Evolutionary conservation across 2,888 invertebrate genomes (phyloP).

Genomic region (Ennomos fuscantarius): DNA sequence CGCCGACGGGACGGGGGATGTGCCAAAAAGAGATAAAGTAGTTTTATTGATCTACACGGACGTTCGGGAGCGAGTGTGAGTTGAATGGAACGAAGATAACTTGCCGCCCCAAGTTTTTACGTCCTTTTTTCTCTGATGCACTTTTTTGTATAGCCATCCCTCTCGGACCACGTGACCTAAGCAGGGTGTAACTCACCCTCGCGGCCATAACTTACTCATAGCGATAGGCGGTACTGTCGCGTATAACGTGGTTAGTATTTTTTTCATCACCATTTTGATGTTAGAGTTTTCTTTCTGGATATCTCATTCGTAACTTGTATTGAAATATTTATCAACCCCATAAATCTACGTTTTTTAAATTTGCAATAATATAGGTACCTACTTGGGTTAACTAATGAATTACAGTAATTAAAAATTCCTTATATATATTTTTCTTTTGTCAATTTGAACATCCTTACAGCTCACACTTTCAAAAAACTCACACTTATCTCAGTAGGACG

Average conservation of each 20-base stretch:
- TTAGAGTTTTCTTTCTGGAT: not conserved
- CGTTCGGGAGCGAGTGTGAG: conserved; percentile 84
- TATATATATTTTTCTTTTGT: no score
- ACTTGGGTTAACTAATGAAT: no score
- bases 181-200: conserved; percentile 86
- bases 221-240: conserved; percentile 83
- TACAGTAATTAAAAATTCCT: no score
- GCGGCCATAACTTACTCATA: conserved; percentile 85
- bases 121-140: conserved; percentile 60
- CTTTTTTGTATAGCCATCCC: conserved; percentile 65
- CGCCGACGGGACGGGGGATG: conserved; percentile 81
- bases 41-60: conserved; percentile 86
- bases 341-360: no score
- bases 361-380: no score
- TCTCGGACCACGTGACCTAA: conserved; percentile 83
- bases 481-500: no score
- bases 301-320: no score
- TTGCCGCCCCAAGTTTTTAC: conserved; percentile 79
- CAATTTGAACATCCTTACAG: no score
- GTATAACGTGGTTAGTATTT: conserved; percentile 76
- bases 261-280: conserved; percentile 36
- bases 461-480: no score
- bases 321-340: no score
- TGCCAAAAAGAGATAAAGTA: conserved; percentile 87
- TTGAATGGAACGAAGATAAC: conserved; percentile 86